Evolutionary conservation across 1,140 invertebrate genomes (phyloP), one percentile per base, ranked within the genome.

Genomic region (Antheraea mylitta): DNA sequence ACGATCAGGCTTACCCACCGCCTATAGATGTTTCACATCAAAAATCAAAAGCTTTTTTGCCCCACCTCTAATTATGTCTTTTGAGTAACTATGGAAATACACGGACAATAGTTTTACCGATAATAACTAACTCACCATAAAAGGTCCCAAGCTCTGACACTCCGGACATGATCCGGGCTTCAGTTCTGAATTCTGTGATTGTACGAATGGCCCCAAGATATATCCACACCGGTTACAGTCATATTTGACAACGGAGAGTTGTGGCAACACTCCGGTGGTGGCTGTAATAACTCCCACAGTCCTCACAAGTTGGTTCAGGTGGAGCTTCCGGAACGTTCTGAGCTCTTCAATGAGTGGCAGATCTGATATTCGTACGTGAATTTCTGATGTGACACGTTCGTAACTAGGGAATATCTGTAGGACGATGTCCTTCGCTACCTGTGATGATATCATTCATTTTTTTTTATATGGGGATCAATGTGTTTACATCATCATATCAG

Each of bases 201-300:
- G 99, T 30, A 98, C 96, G 91, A 99, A 99, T 0, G 99, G 99
- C 7, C 99, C 99, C 61, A 99, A 92, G 37, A 99, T 94, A 86
- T 97, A 99, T 45, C 96, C 96, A 93, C 99, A 99, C 85, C 98
- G 97, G 72, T 96, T 96, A 94, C 99, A 99, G 89, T 99, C 98
- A 90, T 98, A 99, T 90, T 99, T 99, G 22, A 99, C 96, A 13
- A 99, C 93, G 7, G 97, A 98, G 8, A 99, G 92, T 87, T 99
- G 99, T 0, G 99, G 99, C 22, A 99, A 87, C 16, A 99, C 98
- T 13, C 98, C 97, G 0, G 99, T 99, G 4, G 98, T 97, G 0
- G 97, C 96, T 0, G 99, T 99, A 0, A 99, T 98, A 7, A 99
- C 99, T 58, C 99, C 99, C 70, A 96, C 93, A 3, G 99, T 99